These are phyloP conservation scores for Bombus terrestris DNA, from an alignment of 1,140 invertebrate species.

Conservation along the genomic window DNA sequence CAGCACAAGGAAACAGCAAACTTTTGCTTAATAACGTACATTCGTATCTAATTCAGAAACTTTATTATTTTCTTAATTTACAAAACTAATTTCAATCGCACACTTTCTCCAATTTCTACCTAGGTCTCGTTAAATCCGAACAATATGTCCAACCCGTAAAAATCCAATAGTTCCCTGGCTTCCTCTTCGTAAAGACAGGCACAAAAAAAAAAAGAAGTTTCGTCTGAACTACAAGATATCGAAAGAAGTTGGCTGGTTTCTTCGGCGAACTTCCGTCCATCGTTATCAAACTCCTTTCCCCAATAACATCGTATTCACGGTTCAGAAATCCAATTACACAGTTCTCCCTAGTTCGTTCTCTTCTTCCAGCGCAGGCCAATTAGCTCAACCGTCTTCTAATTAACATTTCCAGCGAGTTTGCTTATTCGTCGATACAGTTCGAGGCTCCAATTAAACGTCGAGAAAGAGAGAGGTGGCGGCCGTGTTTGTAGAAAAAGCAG, in stretches of 20 bases:
- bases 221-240: neutral
- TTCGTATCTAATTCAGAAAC: neutral
- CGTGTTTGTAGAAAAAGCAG: slow-evolving; percentile 2
- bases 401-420: slow-evolving; percentile 25
- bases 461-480: neutral
- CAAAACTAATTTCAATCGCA: neutral
- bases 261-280: slow-evolving; percentile 3
- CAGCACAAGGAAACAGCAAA: neutral
- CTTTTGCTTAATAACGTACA: neutral
- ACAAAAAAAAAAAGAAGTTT: neutral
- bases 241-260: slow-evolving; percentile 10
- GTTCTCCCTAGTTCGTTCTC: neutral
- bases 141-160: neutral
- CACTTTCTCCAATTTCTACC: neutral
- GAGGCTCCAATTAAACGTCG: slow-evolving; percentile 23
- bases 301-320: slow-evolving; percentile 30
- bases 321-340: slow-evolving; percentile 15
- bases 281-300: slow-evolving; percentile 19
- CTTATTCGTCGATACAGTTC: slow-evolving; percentile 26
- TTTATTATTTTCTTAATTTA: neutral
- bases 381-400: slow-evolving; percentile 15
- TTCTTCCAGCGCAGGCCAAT: slow-evolving; percentile 12
- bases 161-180: neutral
- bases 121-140: neutral
- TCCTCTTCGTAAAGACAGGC: neutral